Conservation (phyloP, 2,113 vertebrate species). For the Dolichallabes microphthalmus region DNA sequence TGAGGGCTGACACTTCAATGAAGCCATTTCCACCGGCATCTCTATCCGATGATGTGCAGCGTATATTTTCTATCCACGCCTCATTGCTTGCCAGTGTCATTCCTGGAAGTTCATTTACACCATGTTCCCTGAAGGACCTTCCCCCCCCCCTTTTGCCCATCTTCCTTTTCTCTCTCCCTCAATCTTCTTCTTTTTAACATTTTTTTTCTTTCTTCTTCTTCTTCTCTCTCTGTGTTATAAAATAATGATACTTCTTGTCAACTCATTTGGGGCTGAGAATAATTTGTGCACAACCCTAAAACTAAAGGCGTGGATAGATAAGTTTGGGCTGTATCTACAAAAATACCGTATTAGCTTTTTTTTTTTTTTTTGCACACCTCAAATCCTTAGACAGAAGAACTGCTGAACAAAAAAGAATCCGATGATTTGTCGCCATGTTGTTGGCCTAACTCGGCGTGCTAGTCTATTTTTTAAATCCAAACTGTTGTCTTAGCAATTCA, state of each 20-base stretch:
- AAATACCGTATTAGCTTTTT: slow-evolving; percentile 58
- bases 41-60: slow-evolving; percentile 99
- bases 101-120: slow-evolving; percentile 99
- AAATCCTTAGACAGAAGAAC: slow-evolving; percentile 42
- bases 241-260: slow-evolving; percentile 86
- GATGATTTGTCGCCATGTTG: slow-evolving; percentile 27
- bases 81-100: slow-evolving; percentile 99
- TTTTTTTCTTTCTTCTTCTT: slow-evolving; percentile 60
- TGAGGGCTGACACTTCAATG: slow-evolving; percentile 99
- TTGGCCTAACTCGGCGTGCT: background rate
- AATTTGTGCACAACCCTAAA: slow-evolving; percentile 71
- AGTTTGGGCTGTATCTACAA: slow-evolving; percentile 69
- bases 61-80: slow-evolving; percentile 99
- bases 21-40: slow-evolving; percentile 99
- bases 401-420: background rate
- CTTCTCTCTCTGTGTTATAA: slow-evolving; percentile 85
- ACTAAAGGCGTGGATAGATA: slow-evolving; percentile 72
- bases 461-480: slow-evolving; percentile 34
- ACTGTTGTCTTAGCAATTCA: slow-evolving; percentile 43
- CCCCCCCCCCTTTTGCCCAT: slow-evolving; percentile 62
- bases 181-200: slow-evolving; percentile 55
- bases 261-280: slow-evolving; percentile 68
- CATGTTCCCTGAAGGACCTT: slow-evolving; percentile 97
- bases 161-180: slow-evolving; percentile 24
- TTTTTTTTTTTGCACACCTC: slow-evolving; percentile 55